Evolutionary conservation across 2,888 invertebrate species (phyloP), one percentile per base, ranked within the genome.

Genomic region (Ophion obscuratus): DNA sequence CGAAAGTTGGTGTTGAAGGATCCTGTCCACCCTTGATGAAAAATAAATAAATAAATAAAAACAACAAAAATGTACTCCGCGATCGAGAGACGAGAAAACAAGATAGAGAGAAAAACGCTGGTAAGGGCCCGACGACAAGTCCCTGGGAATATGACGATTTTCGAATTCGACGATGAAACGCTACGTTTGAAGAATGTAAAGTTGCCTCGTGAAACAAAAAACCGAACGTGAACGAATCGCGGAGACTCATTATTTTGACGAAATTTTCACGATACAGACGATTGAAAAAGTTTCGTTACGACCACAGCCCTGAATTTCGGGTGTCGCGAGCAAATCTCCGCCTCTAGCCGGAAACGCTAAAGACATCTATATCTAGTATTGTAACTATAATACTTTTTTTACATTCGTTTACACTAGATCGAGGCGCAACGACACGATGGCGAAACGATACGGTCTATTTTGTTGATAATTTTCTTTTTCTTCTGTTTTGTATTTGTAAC

Each of bases 1-100:
- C 75, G 98, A 97, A 92, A 97, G 97, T 87, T 98, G 98, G 98
- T 97, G 98, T 96, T 97, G 94, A 95, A 24, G 27, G 61, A 27
- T 53, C 17, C 20, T 17, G 10, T 61, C 61, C 57, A 59, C 64
- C 53, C 44, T 24, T 53, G 6, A 53, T 17, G 31, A 31, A 57
- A 53, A 68, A 53, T 53, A 57, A 24, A 71, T 44, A 77, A 53
- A 47, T 47, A 40, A 75, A 57, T 17, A 62, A 76, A 53, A 57
- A 76, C 31, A 47, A 59, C 11, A 11, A 77, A 31, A 27, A 47
- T 73, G 83, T 83, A 86, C 86, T 83, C 81, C 77, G 83, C 31
- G 27, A 73, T 24, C 20, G 36, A 61, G 40, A 47, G 71, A 80
- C 66, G 57, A 73, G 36, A 17, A 57, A 83, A 53, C 11, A 67